Evolutionary conservation across 2,888 invertebrate genomes (phyloP), one percentile per base, ranked within the genome.

Genomic region (Lycia hirtaria): DNA sequence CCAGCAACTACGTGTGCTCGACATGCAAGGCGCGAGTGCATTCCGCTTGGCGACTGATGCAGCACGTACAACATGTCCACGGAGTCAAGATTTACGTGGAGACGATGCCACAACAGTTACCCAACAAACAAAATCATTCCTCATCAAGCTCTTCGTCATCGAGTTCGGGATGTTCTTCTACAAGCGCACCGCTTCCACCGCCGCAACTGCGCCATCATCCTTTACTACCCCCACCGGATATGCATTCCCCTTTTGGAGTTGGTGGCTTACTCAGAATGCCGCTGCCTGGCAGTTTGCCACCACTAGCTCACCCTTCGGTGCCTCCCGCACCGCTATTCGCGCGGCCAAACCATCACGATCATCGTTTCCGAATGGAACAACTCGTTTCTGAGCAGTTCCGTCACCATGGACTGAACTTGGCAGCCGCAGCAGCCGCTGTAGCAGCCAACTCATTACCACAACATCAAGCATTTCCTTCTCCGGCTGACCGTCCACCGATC

Each of bases 21-120:
- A 98, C 98, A 68, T 99, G 99, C 93, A 97, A 98, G 79, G 96
- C 97, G 64, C 95, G 97, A 45, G 95, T 97, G 71, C 95, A 95
- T 72, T 98, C 98, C n/a, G 98, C 99, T 5, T 99, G 99, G 99
- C 94, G 96, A 56, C 93, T 99, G 60, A 94, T 99, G 33, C 98
- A 98, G 82, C 99, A 99, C 85, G 98, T 97, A 22, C 98, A 99
- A 85, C 96, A 96, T 76, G 95, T 96, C 58, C 99, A 99, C 79
- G 98, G 98, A 15, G 96, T 98, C 62, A 97, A 97, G 85, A 97
- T 99, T 76, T 99, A 98, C 93, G 94, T 96, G 49, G 97, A 97
- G 73, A 92, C 93, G 50, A 77, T 88, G 68, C 88, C 90, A 1
- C 89, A 87, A 59, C 87, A 80, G 54, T 81, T 75, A 63, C 83